A percentile compares a stretch with the other conserved stretches of the same genome.
Evolutionary conservation across 2,888 invertebrate species (phyloP).

Genomic region (Ophion obscuratus): DNA sequence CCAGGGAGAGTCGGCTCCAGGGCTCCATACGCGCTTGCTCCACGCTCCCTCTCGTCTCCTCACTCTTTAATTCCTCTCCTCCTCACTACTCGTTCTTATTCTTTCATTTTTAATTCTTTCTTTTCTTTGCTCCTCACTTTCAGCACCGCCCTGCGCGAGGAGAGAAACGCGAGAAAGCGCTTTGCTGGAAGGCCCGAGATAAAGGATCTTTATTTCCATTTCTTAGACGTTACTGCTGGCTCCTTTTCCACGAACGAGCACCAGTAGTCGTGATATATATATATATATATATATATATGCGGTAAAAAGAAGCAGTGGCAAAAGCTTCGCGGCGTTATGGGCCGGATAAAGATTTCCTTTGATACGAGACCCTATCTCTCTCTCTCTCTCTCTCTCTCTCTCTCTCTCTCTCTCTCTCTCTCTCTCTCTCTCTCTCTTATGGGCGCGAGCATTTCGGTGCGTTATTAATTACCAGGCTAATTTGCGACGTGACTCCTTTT

Average conservation of each 20-base stretch:
- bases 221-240: slow-evolving; percentile 69
- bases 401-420: slow-evolving; percentile 29
- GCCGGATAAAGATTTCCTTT: slow-evolving; percentile 73
- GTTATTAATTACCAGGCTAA: slow-evolving; percentile 69
- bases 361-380: slow-evolving; percentile 61
- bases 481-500: slow-evolving; percentile 58
- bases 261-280: slow-evolving; percentile 37
- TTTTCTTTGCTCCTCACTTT: slow-evolving; percentile 51
- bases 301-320: slow-evolving; percentile 49
- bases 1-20: slow-evolving; percentile 19
- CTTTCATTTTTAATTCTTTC: slow-evolving; percentile 42
- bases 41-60: slow-evolving; percentile 38
- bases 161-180: slow-evolving; percentile 66
- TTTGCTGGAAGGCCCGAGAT: slow-evolving; percentile 70
- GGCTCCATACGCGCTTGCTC: slow-evolving; percentile 37
- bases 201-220: slow-evolving; percentile 74
- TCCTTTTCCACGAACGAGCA: slow-evolving; percentile 68
- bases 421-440: slow-evolving; percentile 21
- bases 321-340: slow-evolving; percentile 53
- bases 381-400: slow-evolving; percentile 18
- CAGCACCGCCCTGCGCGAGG: slow-evolving; percentile 63
- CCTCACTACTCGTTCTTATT: slow-evolving; percentile 15
- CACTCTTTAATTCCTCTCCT: slow-evolving; percentile 17
- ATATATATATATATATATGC: slow-evolving; percentile 15
- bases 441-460: slow-evolving; percentile 53